Evolutionary conservation across 2,113 vertebrate genomes (phyloP).

Genomic region (Callaeas wilsoni): DNA sequence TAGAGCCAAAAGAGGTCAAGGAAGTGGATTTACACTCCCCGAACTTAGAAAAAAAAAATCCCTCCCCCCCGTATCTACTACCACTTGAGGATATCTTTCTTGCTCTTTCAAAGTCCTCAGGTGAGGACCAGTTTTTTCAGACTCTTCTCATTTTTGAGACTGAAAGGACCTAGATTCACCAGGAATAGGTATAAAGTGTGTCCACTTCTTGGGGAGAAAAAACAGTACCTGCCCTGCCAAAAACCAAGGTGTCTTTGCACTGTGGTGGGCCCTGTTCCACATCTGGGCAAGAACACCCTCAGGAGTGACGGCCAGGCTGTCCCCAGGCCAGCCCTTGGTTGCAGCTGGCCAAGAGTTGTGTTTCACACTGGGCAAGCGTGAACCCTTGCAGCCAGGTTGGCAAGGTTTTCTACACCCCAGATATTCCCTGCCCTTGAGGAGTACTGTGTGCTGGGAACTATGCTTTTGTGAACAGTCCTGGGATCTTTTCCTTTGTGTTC

Average conservation of each 20-base stretch:
- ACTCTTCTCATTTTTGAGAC: background rate
- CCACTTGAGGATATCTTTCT: background rate
- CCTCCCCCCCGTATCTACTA: background rate
- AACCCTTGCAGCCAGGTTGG: background rate
- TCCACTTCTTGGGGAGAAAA: background rate
- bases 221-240: background rate
- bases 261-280: background rate
- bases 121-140: background rate
- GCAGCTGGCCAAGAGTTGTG: accelerated
- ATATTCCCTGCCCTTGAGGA: background rate
- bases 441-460: background rate
- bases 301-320: background rate
- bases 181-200: background rate
- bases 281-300: background rate
- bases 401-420: background rate
- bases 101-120: background rate
- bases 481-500: background rate
- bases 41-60: background rate
- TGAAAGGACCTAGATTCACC: background rate
- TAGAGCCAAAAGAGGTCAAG: background rate
- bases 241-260: background rate
- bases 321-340: accelerated
- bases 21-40: background rate
- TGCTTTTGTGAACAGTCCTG: background rate
- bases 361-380: background rate